A percentile compares a stretch with the other conserved stretches of the same genome.
These are phyloP conservation scores for Eurytoma californica DNA, from an alignment of 2,888 invertebrate species.

Conservation along the genomic window DNA sequence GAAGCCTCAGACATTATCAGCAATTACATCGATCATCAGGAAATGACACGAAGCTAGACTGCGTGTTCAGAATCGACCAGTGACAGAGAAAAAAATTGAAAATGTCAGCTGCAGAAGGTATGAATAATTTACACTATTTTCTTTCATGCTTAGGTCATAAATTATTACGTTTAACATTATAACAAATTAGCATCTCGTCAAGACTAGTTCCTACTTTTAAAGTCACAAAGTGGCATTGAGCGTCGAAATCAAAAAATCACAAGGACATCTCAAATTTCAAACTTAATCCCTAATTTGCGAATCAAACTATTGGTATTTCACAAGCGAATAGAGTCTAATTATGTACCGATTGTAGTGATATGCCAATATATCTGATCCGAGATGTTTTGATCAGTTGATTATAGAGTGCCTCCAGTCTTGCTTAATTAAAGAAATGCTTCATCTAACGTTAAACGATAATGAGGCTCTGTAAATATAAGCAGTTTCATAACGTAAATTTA, in stretches of 20 bases:
- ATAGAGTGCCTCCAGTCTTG: too few species aligned
- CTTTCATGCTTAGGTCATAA: background rate
- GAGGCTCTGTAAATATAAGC: too few species aligned
- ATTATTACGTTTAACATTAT: too few species aligned
- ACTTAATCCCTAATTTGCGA: constrained; percentile 11
- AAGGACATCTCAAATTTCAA: background rate
- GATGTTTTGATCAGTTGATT: too few species aligned
- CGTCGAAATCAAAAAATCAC: background rate
- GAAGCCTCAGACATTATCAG: background rate
- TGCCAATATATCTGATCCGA: too few species aligned
- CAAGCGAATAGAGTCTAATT: background rate
- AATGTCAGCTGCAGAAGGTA: constrained; percentile 31
- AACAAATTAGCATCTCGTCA: too few species aligned
- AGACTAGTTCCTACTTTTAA: too few species aligned
- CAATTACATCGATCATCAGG: background rate
- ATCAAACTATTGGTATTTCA: background rate
- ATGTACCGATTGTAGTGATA: too few species aligned
- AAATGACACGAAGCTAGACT: constrained; percentile 29
- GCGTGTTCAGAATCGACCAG: background rate
- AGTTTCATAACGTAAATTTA: too few species aligned
- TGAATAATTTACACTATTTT: background rate
- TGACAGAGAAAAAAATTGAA: background rate
- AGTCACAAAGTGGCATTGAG: too few species aligned
- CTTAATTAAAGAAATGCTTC: too few species aligned
- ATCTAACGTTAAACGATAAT: too few species aligned